These are phyloP conservation scores for Taxidea taxus DNA, from an alignment of 2,113 vertebrate species.

Conservation along the genomic window DNA sequence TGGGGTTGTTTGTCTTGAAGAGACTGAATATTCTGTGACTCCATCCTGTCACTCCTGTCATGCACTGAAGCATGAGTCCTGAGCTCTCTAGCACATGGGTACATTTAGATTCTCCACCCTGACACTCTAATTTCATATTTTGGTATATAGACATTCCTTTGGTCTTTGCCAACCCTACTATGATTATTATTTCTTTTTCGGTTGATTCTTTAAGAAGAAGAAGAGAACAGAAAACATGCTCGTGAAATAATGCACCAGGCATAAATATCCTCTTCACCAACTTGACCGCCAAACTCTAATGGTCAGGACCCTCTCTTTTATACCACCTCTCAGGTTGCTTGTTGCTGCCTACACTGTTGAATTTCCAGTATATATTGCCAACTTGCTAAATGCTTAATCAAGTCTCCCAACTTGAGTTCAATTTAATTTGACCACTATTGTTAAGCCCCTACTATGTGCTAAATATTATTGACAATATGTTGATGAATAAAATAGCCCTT, in stretches of 20 bases:
- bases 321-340: neutral
- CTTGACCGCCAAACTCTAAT: neutral
- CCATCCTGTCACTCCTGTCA: neutral
- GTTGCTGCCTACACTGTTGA: neutral
- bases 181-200: neutral
- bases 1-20: neutral
- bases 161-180: neutral
- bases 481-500: neutral
- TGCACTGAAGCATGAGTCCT: neutral
- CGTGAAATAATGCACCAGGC: neutral
- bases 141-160: neutral
- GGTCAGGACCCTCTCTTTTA: neutral
- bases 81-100: neutral
- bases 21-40: neutral
- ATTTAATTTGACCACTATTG: neutral
- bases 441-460: neutral
- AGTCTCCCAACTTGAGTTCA: neutral
- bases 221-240: neutral
- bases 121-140: neutral
- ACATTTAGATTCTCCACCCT: neutral
- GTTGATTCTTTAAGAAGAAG: neutral
- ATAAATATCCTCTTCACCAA: neutral
- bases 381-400: neutral
- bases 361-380: neutral
- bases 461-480: neutral